Conservation (phyloP, 2,888 invertebrate genomes). For the Lomographa bimaculata region DNA sequence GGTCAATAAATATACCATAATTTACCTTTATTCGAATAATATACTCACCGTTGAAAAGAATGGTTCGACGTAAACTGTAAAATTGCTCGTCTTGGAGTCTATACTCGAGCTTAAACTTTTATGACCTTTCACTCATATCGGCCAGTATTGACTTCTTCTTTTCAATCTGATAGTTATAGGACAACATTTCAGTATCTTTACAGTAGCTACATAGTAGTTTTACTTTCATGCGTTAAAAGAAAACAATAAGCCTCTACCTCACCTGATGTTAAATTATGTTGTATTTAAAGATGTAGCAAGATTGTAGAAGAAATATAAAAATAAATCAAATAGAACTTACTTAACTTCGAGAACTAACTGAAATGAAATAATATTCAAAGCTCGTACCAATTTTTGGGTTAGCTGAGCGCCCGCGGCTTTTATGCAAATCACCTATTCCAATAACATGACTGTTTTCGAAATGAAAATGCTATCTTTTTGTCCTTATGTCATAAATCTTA, state of each 20-base stretch:
- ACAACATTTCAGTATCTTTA: too few species aligned
- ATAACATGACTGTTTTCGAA: slow-evolving; percentile 27
- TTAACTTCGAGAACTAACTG: slow-evolving; percentile 6
- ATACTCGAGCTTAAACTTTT: slow-evolving; percentile 5
- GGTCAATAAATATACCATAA: slow-evolving; percentile 53
- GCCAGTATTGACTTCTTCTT: background rate
- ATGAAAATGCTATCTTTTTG: slow-evolving; percentile 28
- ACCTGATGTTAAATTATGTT: too few species aligned
- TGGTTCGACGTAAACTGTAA: slow-evolving; percentile 15
- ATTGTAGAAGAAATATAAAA: too few species aligned
- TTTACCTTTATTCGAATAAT: slow-evolving; percentile 22
- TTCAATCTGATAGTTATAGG: too few species aligned
- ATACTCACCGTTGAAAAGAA: slow-evolving; percentile 19
- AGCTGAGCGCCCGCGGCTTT: slow-evolving; percentile 20
- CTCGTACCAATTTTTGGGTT: slow-evolving; percentile 25
- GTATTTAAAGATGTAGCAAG: too few species aligned
- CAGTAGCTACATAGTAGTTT: too few species aligned
- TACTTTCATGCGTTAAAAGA: too few species aligned
- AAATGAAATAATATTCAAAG: slow-evolving; percentile 23
- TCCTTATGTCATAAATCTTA: slow-evolving; percentile 28
- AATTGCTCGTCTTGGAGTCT: slow-evolving; percentile 8
- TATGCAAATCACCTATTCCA: slow-evolving; percentile 28
- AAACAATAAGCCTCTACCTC: too few species aligned
- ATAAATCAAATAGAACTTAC: slow-evolving; percentile 13
- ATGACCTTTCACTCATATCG: background rate